Conservation (phyloP, 2,113 vertebrate species). For the Antidorcas marsupialis region DNA sequence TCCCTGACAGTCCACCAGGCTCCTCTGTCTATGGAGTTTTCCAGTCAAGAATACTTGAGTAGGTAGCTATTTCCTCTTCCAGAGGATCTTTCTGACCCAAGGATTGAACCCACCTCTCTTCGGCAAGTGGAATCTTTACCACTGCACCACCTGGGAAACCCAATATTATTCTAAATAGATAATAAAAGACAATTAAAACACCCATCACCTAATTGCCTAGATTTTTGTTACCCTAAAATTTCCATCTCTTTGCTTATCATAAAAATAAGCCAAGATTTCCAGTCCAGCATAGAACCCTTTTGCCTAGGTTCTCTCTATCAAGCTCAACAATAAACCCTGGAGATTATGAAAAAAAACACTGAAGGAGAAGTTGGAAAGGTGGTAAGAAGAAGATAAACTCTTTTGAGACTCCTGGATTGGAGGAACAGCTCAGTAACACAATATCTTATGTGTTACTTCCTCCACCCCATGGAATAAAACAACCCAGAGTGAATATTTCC, state of each 20-base stretch:
- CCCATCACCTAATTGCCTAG: not conserved
- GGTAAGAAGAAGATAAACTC: not conserved
- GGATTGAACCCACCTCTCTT: not conserved
- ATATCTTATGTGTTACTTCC: not conserved
- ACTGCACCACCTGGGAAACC: not conserved
- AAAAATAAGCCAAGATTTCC: not conserved
- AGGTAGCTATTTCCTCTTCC: not conserved
- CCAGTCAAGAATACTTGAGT: not conserved
- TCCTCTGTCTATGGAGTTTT: not conserved
- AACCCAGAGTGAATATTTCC: not conserved
- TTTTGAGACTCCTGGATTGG: slow-evolving; percentile 1
- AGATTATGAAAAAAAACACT: not conserved
- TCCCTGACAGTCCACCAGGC: not conserved
- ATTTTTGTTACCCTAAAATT: slow-evolving; percentile 11
- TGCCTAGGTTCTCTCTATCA: not conserved
- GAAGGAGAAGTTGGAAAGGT: not conserved
- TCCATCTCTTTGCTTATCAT: not conserved
- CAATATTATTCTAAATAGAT: not conserved
- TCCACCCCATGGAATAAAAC: not conserved
- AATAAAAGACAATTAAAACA: not conserved
- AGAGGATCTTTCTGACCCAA: not conserved
- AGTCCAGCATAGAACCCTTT: not conserved
- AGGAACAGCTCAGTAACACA: not conserved
- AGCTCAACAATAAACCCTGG: not conserved
- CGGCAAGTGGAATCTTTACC: not conserved